These are phyloP conservation scores for Pseudotriccus pelzelni DNA, from an alignment of 2,797 vertebrate species.

Conservation along the genomic window DNA sequence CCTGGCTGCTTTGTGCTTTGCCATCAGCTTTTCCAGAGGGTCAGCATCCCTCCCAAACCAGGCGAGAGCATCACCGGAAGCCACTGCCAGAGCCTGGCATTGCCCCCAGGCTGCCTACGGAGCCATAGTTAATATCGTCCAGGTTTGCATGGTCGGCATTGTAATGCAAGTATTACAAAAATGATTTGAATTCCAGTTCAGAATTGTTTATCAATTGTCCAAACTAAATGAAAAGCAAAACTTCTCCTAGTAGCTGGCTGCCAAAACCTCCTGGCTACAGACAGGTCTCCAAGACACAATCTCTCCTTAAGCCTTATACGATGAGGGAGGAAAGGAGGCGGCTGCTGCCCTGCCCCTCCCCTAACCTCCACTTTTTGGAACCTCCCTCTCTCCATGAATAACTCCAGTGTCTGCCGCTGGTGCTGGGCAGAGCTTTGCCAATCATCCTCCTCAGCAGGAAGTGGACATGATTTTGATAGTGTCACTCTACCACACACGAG, in stretches of 20 bases:
- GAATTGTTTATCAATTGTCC: conserved; percentile 27
- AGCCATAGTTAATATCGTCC: conserved; percentile 31
- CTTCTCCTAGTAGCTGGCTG: background rate
- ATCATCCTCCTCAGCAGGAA: conserved; percentile 61
- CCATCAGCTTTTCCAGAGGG: background rate
- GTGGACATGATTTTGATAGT: conserved; percentile 69
- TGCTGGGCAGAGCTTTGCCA: conserved; percentile 60
- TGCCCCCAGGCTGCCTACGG: background rate
- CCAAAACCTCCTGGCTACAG: background rate
- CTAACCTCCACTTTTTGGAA: conserved; percentile 39
- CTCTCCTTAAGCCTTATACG: background rate
- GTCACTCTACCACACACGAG: conserved; percentile 57
- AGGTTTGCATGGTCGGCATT: conserved; percentile 42
- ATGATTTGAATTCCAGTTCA: background rate
- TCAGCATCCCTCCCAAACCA: background rate
- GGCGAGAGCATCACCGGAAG: background rate
- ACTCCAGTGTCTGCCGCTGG: conserved; percentile 53
- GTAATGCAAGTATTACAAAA: conserved; percentile 42
- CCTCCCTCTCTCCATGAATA: conserved; percentile 52
- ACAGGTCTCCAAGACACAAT: background rate
- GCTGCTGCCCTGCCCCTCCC: conserved; percentile 26
- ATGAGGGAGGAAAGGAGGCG: conserved; percentile 14
- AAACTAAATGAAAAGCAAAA: conserved; percentile 8
- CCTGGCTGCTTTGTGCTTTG: background rate
- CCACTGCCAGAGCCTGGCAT: conserved; percentile 23